phyloP scores from a whole-genome alignment of 2,888 invertebrate species.

The Molanna angustata region DNA sequence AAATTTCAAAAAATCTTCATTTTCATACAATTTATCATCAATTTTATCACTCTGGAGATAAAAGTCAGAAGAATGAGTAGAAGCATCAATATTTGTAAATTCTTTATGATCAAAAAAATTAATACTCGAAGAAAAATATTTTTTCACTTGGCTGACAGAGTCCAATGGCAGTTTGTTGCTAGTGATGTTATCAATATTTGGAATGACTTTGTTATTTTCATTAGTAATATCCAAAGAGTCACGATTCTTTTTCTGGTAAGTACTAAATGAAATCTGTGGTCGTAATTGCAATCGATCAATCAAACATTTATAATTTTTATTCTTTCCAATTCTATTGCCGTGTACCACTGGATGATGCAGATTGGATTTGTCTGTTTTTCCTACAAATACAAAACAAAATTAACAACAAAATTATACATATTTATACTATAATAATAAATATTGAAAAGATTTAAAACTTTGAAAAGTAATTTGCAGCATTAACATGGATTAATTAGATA shows the following conservation, averaged over 20 bases:
- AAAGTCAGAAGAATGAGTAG: background rate
- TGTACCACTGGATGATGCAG: too few species aligned
- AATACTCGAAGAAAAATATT: too few species aligned
- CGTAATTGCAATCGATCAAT: conserved; percentile 16
- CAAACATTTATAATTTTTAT: background rate
- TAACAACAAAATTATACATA: background rate
- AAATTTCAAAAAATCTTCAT: conserved; percentile 51
- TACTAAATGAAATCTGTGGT: conserved; percentile 19
- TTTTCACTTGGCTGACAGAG: background rate
- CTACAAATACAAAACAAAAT: background rate
- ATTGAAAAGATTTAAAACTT: too few species aligned
- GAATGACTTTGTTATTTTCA: background rate
- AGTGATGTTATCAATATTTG: background rate
- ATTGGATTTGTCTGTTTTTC: background rate
- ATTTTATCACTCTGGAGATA: conserved; percentile 9
- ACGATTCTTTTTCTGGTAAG: conserved; percentile 10
- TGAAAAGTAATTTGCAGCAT: too few species aligned
- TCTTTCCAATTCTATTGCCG: background rate
- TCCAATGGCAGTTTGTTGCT: background rate
- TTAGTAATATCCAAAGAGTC: background rate
- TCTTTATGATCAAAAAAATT: too few species aligned
- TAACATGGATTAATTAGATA: background rate
- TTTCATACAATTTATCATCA: conserved; percentile 33
- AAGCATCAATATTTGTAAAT: too few species aligned
- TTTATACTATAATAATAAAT: background rate